Conservation (phyloP, 2,888 invertebrate species). For the Elegia similella region DNA sequence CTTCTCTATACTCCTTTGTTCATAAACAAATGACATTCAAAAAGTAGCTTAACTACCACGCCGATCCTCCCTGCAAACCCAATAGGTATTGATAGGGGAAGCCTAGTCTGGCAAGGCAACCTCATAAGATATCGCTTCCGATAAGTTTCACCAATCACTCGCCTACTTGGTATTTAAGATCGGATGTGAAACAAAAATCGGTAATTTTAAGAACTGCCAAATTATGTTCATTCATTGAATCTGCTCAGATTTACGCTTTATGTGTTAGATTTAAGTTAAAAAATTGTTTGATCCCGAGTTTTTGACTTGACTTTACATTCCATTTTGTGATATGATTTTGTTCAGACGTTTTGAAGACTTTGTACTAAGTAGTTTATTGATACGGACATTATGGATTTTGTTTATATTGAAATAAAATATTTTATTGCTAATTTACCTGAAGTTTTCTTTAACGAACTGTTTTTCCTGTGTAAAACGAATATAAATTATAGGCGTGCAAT, state of each 20-base stretch:
- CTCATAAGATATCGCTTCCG: too few relatives aligned
- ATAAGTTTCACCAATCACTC: too few relatives aligned
- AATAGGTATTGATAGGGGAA: too few relatives aligned
- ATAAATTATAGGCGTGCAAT: too few relatives aligned
- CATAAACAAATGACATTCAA: too few relatives aligned
- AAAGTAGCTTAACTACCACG: too few relatives aligned
- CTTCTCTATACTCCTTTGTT: too few relatives aligned
- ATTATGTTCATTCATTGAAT: constrained; percentile 20
- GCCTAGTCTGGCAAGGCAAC: too few relatives aligned
- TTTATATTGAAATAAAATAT: constrained; percentile 72
- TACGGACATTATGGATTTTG: constrained; percentile 52
- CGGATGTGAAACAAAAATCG: too few relatives aligned
- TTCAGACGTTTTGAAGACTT: constrained; percentile 19
- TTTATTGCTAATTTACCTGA: constrained; percentile 60
- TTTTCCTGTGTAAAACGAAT: too few relatives aligned
- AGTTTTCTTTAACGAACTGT: constrained; percentile 20
- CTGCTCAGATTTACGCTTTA: constrained; percentile 26
- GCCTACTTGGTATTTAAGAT: too few relatives aligned
- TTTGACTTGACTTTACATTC: constrained; percentile 35
- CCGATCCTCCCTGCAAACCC: too few relatives aligned
- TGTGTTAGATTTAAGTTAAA: constrained; percentile 27
- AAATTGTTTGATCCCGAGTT: constrained; percentile 25
- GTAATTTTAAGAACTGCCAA: background rate
- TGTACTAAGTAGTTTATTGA: constrained; percentile 38
- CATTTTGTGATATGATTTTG: constrained; percentile 38